Percentiles rank a stretch among this genome's conserved stretches.
Conservation (phyloP, 1,140 invertebrate species). For the Heliconius melpomene region DNA sequence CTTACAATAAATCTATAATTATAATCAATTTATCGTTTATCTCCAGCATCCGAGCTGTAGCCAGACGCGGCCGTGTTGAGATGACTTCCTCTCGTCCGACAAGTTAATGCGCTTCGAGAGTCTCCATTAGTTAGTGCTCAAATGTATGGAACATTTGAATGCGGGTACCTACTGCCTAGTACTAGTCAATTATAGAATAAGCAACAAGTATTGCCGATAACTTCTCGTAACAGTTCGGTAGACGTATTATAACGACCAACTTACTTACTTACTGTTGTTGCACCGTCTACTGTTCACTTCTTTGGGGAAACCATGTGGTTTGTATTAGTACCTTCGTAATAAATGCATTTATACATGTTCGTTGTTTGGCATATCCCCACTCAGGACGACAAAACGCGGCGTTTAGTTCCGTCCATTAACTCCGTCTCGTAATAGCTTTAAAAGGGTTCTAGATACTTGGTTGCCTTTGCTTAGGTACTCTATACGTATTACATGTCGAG, state of each 20-base stretch:
- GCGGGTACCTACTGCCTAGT: background rate
- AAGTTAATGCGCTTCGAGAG: background rate
- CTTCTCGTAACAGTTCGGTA: background rate
- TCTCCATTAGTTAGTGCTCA: background rate
- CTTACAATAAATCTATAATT: slow-evolving; percentile 7
- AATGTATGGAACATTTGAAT: background rate
- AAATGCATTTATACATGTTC: background rate
- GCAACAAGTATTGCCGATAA: background rate
- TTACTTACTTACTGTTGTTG: background rate
- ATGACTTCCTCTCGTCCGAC: background rate
- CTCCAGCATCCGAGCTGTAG: background rate
- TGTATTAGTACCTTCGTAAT: background rate
- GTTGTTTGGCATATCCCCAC: background rate
- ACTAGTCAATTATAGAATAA: background rate
- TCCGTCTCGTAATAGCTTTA: too few relatives aligned
- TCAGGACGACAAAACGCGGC: too few relatives aligned
- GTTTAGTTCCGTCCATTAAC: too few relatives aligned
- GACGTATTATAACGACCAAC: background rate
- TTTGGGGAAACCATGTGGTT: background rate
- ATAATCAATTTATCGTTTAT: background rate
- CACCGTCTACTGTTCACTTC: background rate
- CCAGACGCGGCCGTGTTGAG: background rate
- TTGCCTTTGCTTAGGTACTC: too few relatives aligned
- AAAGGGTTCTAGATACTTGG: too few relatives aligned
- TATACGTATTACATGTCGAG: too few relatives aligned